Evolutionary conservation across 2,888 invertebrate species (phyloP).

Genomic region (Arctia plantaginis): DNA sequence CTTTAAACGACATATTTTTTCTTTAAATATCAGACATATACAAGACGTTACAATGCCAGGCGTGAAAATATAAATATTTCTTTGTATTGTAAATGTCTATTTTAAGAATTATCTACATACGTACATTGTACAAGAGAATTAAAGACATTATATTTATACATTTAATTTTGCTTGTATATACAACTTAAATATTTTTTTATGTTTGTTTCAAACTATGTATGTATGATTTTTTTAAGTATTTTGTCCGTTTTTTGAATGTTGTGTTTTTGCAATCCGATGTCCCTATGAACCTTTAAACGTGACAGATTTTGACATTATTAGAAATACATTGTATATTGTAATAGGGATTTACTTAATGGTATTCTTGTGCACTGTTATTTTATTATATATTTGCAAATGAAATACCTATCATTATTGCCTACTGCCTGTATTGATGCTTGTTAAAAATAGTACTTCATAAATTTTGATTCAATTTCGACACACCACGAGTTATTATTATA

Average conservation of each 20-base stretch:
- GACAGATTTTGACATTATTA: conserved; percentile 4
- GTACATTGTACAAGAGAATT: conserved; percentile 28
- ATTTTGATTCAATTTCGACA: not conserved
- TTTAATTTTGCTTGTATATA: conserved; percentile 25
- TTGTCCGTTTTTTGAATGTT: conserved; percentile 53
- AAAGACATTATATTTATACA: conserved; percentile 49
- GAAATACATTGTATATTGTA: not conserved
- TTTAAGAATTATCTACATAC: conserved; percentile 15
- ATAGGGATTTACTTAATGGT: not conserved
- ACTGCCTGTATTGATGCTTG: conserved; percentile 30
- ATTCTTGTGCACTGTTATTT: not conserved
- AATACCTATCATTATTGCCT: conserved; percentile 26
- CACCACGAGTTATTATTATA: conserved; percentile 9
- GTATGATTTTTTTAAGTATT: conserved; percentile 26
- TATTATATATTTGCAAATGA: not conserved
- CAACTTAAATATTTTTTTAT: conserved; percentile 9
- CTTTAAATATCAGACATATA: conserved; percentile 11
- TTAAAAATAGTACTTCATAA: conserved; percentile 23
- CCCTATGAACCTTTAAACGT: conserved; percentile 16
- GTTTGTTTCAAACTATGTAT: conserved; percentile 22
- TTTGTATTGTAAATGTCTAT: conserved; percentile 10
- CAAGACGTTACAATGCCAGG: not conserved
- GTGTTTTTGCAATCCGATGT: conserved; percentile 32
- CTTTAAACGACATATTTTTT: not conserved
- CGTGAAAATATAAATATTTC: not conserved